Evolutionary conservation across 2,888 invertebrate genomes (phyloP), one percentile per base, ranked within the genome.

Genomic region (Acanthococcus lagerstroemiae): DNA sequence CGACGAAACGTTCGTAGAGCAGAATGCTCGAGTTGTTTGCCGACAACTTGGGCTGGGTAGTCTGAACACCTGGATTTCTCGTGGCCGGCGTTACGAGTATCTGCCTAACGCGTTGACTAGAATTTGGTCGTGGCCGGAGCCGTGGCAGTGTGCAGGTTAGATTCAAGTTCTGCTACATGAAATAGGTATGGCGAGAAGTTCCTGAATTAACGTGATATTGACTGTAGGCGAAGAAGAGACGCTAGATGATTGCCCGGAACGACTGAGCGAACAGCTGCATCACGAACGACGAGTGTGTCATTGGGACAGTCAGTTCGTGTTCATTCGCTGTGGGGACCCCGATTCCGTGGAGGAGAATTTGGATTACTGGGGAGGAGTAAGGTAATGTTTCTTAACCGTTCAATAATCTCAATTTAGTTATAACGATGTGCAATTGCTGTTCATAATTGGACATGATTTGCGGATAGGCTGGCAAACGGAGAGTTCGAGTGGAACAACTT

Each of bases 1-100:
- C 77, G 99, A 99, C 76, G 83, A 83, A 52, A 82, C 94, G 67
- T 99, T 99, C 75, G 95, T 95, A 0, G 94, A 96, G 75, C 83
- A 95, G 72, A 97, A 96, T 75, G 96, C 95, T 4, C 89, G 95
- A 80, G 96, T 97, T 0, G 93, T 95, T 0, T 99, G 99, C 74
- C 82, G 92, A 22, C 92, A 96, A 75, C 78, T 99, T 52, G 95
- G 95, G 7, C 87, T 87, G 73, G 90, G 93, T 75, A 67, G 65
- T 55, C 81, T 94, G 26, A 94, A 95, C 75, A 87, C 91, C 0
- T 91, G 88, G 74, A 90, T 95, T 70, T 86, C 89, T 27, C 85
- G 88, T 72, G 94, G 90, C 71, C 83, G 86, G 4, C 80, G 95
- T 70, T 86, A 91, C 69, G 93, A 95, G 74, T 89, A 88, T 73